Conservation (phyloP, 1,140 invertebrate genomes). For the Drosophila trapezifrons region DNA sequence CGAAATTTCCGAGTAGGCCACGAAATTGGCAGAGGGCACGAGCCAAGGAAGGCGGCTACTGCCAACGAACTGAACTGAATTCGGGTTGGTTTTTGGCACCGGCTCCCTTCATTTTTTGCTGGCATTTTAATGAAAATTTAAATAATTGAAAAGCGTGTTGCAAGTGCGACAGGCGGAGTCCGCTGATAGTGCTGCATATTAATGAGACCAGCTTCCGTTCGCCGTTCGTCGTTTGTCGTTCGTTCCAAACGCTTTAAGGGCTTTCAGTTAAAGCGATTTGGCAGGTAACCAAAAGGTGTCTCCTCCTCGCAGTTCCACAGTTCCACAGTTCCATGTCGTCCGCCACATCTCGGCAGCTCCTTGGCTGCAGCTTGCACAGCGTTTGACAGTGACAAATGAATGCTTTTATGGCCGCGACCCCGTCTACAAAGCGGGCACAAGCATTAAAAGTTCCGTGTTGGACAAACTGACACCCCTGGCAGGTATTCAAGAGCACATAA, state of each 20-base stretch:
- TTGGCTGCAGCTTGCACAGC: constrained; percentile 50
- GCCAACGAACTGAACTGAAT: constrained; percentile 12
- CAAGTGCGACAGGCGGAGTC: constrained; percentile 51
- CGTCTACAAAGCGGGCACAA: constrained; percentile 1
- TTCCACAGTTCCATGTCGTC: background rate
- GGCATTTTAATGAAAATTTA: constrained; percentile 80
- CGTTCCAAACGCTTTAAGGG: constrained; percentile 51
- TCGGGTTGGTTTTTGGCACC: constrained; percentile 36
- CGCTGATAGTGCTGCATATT: constrained; percentile 74
- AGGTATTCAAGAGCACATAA: constrained; percentile 7
- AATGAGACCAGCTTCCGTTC: constrained; percentile 62
- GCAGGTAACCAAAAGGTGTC: constrained; percentile 53
- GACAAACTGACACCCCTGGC: constrained; percentile 67
- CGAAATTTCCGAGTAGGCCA: constrained; percentile 63
- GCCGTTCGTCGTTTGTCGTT: constrained; percentile 14
- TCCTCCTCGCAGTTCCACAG: background rate
- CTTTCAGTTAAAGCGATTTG: constrained; percentile 55
- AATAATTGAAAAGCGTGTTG: constrained; percentile 77
- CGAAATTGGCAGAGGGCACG: constrained; percentile 46
- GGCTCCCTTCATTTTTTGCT: constrained; percentile 42
- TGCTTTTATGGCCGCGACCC: constrained; percentile 79
- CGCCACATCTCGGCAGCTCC: background rate
- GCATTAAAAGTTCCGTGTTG: constrained; percentile 75
- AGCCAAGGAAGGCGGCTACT: background rate
- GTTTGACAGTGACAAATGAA: constrained; percentile 80